phyloP scores from a whole-genome alignment of 64 coral and sea anemone genomes.

The Orbicella faveolata region DNA sequence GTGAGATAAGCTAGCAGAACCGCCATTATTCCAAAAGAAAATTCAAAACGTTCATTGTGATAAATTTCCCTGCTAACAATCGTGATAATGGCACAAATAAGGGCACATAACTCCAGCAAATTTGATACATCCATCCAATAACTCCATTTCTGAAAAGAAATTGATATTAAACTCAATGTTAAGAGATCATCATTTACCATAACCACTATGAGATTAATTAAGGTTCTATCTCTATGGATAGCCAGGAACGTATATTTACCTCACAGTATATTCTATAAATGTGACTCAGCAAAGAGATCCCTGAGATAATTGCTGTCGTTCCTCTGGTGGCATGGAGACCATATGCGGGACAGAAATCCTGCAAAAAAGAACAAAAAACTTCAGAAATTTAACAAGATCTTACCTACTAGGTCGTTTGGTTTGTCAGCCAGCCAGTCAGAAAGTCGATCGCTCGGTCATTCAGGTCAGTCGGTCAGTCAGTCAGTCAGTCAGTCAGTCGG shows the following conservation, averaged over 20 bases:
- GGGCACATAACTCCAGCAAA: neutral
- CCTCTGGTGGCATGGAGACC: neutral
- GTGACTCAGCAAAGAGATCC: conserved; percentile 8
- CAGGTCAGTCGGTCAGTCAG: neutral
- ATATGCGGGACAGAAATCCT: neutral
- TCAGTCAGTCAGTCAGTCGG: neutral
- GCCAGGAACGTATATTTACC: neutral
- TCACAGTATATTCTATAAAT: conserved; percentile 30
- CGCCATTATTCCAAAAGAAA: conserved; percentile 11
- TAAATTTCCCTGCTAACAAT: neutral
- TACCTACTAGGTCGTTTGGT: too few species aligned
- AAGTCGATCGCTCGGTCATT: too few species aligned
- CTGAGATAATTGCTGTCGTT: neutral
- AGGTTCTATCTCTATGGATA: too few species aligned
- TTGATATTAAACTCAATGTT: neutral
- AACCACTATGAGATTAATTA: too few species aligned
- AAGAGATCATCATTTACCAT: too few species aligned
- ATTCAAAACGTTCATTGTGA: neutral
- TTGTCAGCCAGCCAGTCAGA: too few species aligned
- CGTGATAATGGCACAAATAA: neutral
- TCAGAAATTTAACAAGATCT: too few species aligned
- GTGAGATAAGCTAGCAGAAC: conserved; percentile 14
- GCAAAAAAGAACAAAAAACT: neutral
- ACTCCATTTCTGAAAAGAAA: conserved; percentile 29
- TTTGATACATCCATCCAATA: conserved; percentile 43